Conservation (phyloP, 2,113 vertebrate genomes). For the Menidia beryllina region DNA sequence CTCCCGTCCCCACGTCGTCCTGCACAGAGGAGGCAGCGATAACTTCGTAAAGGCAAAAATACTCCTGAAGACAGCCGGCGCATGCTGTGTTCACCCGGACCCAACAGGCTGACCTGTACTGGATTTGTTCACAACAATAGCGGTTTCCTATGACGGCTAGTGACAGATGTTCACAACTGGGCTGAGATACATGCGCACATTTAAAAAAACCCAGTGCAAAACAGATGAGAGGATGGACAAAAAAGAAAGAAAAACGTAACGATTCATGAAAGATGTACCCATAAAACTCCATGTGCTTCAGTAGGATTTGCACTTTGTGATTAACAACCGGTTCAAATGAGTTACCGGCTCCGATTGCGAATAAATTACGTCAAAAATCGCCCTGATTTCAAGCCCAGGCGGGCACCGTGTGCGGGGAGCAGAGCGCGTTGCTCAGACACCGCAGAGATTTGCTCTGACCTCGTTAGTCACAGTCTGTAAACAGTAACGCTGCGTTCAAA, state of each 20-base stretch:
- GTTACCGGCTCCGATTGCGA: not conserved
- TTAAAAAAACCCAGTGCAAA: not conserved
- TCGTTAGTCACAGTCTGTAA: not conserved
- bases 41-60: not conserved
- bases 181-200: not conserved
- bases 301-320: slow-evolving; percentile 9
- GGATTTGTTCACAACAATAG: not conserved
- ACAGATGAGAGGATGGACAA: not conserved
- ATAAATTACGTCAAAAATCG: not conserved
- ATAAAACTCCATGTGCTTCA: not conserved
- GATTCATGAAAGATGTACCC: not conserved
- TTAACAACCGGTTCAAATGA: not conserved
- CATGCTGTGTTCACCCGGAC: no score
- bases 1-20: not conserved
- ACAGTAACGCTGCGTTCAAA: not conserved
- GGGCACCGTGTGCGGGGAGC: no score
- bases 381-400: not conserved
- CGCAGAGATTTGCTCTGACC: not conserved
- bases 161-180: not conserved
- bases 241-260: not conserved
- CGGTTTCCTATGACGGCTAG: not conserved
- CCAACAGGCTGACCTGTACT: no score
- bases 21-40: not conserved
- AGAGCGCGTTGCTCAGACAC: no score
- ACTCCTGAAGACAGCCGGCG: no score